A percentile compares a stretch with the other conserved stretches of the same genome.
phyloP scores from a whole-genome alignment of 2,113 vertebrate species.

The Myotis davidii region DNA sequence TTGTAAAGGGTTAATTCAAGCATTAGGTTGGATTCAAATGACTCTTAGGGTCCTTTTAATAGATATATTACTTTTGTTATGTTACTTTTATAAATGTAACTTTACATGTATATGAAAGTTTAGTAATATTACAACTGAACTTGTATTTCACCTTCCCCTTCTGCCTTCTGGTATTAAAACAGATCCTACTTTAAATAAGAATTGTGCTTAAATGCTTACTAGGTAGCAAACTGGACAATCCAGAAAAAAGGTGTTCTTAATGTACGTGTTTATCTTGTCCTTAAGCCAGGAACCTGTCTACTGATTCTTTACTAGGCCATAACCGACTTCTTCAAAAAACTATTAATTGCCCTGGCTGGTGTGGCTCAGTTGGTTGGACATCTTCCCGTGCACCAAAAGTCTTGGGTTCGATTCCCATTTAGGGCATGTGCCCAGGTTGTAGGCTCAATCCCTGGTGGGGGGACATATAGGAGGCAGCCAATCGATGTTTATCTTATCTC shows the following conservation, averaged over 20 bases:
- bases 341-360: neutral
- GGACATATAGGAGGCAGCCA: no score
- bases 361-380: no score
- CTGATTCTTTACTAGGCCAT: neutral
- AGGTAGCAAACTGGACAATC: slow-evolving; percentile 1
- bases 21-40: neutral
- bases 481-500: no score
- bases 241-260: neutral
- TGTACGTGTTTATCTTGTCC: slow-evolving; percentile 22
- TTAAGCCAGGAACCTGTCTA: neutral
- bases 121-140: neutral
- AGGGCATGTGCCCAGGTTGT: no score
- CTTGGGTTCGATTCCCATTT: no score
- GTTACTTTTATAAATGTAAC: slow-evolving; percentile 43
- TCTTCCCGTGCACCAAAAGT: no score
- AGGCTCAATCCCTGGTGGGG: no score
- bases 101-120: slow-evolving; percentile 15
- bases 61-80: slow-evolving; percentile 1
- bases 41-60: slow-evolving; percentile 39
- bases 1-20: slow-evolving; percentile 35
- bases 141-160: slow-evolving; percentile 43
- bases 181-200: slow-evolving; percentile 25
- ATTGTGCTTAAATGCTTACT: neutral
- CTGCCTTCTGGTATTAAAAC: slow-evolving; percentile 41
- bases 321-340: neutral